Base-by-base conservation (phyloP, 2,113 vertebrate species). In the Tachuris rubrigastra region DNA sequence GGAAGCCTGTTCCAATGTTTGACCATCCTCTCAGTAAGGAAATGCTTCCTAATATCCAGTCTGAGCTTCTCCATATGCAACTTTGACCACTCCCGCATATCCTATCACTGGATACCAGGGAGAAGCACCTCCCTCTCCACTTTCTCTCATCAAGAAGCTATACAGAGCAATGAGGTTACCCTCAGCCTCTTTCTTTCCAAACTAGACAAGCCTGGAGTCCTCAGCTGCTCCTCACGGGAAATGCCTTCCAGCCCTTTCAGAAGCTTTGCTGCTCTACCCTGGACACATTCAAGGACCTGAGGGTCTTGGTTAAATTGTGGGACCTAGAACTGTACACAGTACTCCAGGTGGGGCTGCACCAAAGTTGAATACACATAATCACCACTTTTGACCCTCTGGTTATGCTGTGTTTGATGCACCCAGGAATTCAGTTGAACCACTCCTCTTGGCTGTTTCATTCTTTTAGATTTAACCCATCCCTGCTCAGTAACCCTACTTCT, bases 311-410 rank as follows among this genome's bases (percentile, higher is more conserved):
- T 50, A 76, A 76, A 35, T 30, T 58, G 12, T 25, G 42, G 12
- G 12, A 10, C 42, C 35, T 71, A 41, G 35, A 76, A 25, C 20
- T n/a, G n/a, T 10, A 24, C 10, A 49, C 0, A 0, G 24, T 58
- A 19, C 35, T 85, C 35, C 42, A 35, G 12, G 56, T 67, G 44
- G 42, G 24, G 20, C 44, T 58, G 16, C 35, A 42, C 12, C 35
- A 14, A 42, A 67, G 15, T 41, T 49, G 24, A 35, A 50, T 16
- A 75, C n/a, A 63, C 39, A 58, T 58, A 75, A 30, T 21, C 12
- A 41, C 12, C 14, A 58, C 14, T 41, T 75, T 31, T 75, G 59
- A 41, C 50, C 39, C 19, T 41, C 50, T 66, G 24, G 2, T 41
- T 75, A 52, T 42, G 20, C 24, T 12, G 17, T 73, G 12, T 53